Conservation (phyloP, 2,113 vertebrate species). For the Zapus hudsonius region DNA sequence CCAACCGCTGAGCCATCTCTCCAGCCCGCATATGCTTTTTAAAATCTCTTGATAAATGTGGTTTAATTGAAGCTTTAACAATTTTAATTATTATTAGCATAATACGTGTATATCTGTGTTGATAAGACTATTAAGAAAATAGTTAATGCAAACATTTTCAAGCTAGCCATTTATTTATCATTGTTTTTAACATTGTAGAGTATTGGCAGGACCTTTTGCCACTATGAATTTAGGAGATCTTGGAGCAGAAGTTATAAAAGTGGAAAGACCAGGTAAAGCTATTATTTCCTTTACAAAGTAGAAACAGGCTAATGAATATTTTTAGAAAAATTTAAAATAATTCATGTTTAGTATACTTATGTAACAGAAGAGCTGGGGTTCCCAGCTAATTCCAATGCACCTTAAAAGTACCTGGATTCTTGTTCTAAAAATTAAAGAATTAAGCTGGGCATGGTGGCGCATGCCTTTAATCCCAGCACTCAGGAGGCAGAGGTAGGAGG, state of each 20-base stretch:
- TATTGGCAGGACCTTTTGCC: constrained; percentile 96
- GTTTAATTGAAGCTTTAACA: constrained; percentile 6
- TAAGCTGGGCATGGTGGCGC: too few relatives aligned
- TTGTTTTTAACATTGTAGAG: constrained; percentile 84
- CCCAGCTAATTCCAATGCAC: too few relatives aligned
- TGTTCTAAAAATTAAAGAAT: too few relatives aligned
- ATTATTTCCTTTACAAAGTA: constrained; percentile 33
- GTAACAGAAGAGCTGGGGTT: too few relatives aligned
- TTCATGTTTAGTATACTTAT: background rate
- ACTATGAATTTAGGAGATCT: constrained; percentile 98
- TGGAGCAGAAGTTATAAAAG: constrained; percentile 97
- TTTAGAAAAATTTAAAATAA: constrained; percentile 4
- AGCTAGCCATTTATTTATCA: background rate
- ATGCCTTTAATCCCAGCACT: too few relatives aligned
- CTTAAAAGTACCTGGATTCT: too few relatives aligned
- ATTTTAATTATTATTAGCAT: constrained; percentile 28
- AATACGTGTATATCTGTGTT: constrained; percentile 32
- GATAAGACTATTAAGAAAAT: constrained; percentile 22
- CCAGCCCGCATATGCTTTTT: background rate
- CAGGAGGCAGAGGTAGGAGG: too few relatives aligned
- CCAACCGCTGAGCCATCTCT: too few relatives aligned
- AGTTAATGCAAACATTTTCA: constrained; percentile 22
- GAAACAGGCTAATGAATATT: background rate
- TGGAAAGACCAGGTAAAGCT: constrained; percentile 93
- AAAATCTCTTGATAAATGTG: background rate